Evolutionary conservation across 1,140 invertebrate species (phyloP).

Genomic region (Oryzaephilus surinamensis): DNA sequence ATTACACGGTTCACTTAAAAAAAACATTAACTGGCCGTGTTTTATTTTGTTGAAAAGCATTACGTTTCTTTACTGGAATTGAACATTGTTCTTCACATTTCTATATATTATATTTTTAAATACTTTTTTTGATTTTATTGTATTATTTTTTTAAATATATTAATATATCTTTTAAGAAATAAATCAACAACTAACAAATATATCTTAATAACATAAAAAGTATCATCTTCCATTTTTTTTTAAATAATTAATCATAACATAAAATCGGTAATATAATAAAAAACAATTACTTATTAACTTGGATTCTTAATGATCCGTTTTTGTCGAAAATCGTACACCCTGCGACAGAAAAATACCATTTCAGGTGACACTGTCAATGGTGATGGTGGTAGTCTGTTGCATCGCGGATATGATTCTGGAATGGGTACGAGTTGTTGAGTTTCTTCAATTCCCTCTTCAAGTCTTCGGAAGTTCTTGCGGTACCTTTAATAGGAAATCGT

Average conservation of each 20-base stretch:
- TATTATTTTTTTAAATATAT: no score
- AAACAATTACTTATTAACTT: constrained; percentile 39
- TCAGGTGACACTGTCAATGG: constrained; percentile 65
- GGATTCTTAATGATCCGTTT: constrained; percentile 65
- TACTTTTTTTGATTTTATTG: no score
- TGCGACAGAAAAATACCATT: constrained; percentile 86
- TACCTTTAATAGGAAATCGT: constrained; percentile 35
- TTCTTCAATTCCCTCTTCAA: constrained; percentile 49
- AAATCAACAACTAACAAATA: constrained; percentile 10
- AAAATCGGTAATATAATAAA: background rate
- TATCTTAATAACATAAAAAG: constrained; percentile 6
- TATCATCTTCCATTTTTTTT: background rate
- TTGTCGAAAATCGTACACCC: constrained; percentile 88
- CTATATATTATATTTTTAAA: no score
- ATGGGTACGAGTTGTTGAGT: constrained; percentile 48
- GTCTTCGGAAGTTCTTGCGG: constrained; percentile 48
- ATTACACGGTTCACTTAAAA: constrained; percentile 12
- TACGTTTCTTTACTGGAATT: no score
- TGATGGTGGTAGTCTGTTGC: constrained; percentile 53
- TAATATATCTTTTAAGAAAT: no score
- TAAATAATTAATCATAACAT: constrained; percentile 3
- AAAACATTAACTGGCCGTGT: no score
- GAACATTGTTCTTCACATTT: no score
- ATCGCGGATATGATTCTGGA: constrained; percentile 41
- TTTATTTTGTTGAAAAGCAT: no score